Evolutionary conservation across 2,113 vertebrate species (phyloP), one percentile per base, ranked within the genome.

Genomic region (Rhea pennata): DNA sequence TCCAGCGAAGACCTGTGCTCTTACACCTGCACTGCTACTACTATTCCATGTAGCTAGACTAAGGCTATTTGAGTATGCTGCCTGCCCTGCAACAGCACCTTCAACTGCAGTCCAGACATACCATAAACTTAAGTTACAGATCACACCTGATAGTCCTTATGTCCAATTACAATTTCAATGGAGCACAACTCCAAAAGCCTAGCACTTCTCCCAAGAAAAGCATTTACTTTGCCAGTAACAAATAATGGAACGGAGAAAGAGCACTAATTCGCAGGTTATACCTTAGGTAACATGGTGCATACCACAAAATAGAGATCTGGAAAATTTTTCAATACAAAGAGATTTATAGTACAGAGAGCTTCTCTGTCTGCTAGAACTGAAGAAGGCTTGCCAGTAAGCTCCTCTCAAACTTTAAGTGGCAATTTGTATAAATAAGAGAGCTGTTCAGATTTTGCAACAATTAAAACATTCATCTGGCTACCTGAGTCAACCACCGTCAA

Each of bases 61-160:
- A 46, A 7, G n/a, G 29, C 19, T 62, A 23, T 16, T 44, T 36
- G 2, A 4, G 24, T 10, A 17, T 2, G 3, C 0, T 44, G 26
- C 31, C 3, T 2, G 13, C 11, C 46, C n/a, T 78, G 40, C 39
- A 70, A 70, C 36, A 85, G 29, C 66, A n/a, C 39, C 22, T 46
- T 24, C 29, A 4, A 61, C 15, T 5, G 48, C 69, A 42, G 27
- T 20, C 59, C 50, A 80, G 21, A 65, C 5, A 1, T 0, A 2
- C 46, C 20, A 1, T 3, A 16, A 61, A 20, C 31, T 39, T 22
- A 61, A 80, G 1, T 1, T 50, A 29, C 1, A 4, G 12, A 76
- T 70, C 42, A 76, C 26, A 87, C 22, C 67, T 6, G 62, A n/a
- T 71, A 65, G 61, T n/a, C 24, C 50, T 20, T 20, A 36, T n/a